Base-by-base conservation (phyloP, 2,888 invertebrate genomes). In the Ectemnius cavifrons region DNA sequence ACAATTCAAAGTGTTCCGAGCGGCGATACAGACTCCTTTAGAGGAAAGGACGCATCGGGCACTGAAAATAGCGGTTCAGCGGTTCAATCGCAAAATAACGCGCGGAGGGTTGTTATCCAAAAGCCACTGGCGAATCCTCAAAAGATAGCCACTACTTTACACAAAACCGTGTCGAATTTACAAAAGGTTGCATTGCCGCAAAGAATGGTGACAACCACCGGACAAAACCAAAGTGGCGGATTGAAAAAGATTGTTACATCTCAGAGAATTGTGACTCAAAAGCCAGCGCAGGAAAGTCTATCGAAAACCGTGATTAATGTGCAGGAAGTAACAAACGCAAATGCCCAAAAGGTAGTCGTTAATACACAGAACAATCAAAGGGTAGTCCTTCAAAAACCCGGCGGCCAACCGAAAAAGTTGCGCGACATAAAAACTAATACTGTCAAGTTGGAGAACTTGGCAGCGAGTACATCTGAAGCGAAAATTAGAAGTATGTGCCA, bases 401-500 rank as follows among this genome's bases (percentile, higher is more conserved):
- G 69, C 0, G 45, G 49, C 0, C 80, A 75, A 58, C 68, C 67
- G 20, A 87, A 84, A 69, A 84, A 78, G 11, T 45, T 77, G 58
- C 64, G 79, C 0, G 71, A 87, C 5, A 73, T 89, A 14, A 91
- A 91, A 70, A 91, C 91, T 3, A 91, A 91, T 65, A 86, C 91
- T 20, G 92, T 92, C 20, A 89, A 89, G 68, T 88, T 92, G 67
- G 92, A 92, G 78, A 92, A 92, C 86, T 86, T 92, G 75, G 91
- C 92, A 46, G 91, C 92, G 16, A 91, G 91, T 77, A 92, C 92
- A 11, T 90, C 91, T 13, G 92, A 92, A 82, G 84, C 89, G 47
- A 92, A 92, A 84, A 89, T 92, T 78, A 89, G 91, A 70, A 90
- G 91, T 79, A 90, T 92, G 91, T 92, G 92, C 83, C 91, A 91